Conservation (phyloP, 2,113 vertebrate genomes). For the Poecile atricapillus region DNA sequence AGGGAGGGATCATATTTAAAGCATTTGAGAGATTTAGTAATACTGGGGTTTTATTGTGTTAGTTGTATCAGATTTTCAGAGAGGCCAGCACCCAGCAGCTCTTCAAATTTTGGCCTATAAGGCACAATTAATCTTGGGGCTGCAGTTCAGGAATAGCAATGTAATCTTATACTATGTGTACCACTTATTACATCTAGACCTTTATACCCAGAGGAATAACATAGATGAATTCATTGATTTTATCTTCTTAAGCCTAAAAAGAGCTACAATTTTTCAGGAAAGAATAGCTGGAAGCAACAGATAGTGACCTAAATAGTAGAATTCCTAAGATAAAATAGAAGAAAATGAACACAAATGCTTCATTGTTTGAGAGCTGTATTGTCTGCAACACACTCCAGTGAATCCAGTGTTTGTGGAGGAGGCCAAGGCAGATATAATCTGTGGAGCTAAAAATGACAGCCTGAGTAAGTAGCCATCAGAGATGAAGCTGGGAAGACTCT, state of each 20-base stretch:
- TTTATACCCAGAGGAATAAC: conserved; percentile 52
- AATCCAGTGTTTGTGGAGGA: conserved; percentile 39
- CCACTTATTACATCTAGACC: conserved; percentile 40
- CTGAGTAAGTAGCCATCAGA: conserved; percentile 21
- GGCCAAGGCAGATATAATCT: conserved; percentile 30
- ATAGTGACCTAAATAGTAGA: conserved; percentile 65
- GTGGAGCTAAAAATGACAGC: conserved; percentile 19
- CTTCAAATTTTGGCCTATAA: conserved; percentile 23
- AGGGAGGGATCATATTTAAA: neutral
- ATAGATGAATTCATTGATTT: conserved; percentile 59
- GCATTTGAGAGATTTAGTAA: neutral
- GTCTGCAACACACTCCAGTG: conserved; percentile 45
- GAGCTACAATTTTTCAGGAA: conserved; percentile 39
- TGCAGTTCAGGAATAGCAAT: conserved; percentile 4
- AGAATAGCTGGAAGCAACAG: conserved; percentile 56
- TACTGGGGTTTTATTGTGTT: neutral
- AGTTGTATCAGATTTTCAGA: neutral
- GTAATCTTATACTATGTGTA: neutral
- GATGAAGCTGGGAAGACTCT: neutral
- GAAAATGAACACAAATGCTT: conserved; percentile 47
- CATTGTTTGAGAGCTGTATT: conserved; percentile 40
- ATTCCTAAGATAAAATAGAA: conserved; percentile 49
- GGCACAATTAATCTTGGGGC: conserved; percentile 15
- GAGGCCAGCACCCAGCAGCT: neutral
- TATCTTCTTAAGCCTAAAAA: conserved; percentile 54